Evolutionary conservation across 2,113 vertebrate genomes (phyloP).

Genomic region (Sarotherodon lohbergeri): DNA sequence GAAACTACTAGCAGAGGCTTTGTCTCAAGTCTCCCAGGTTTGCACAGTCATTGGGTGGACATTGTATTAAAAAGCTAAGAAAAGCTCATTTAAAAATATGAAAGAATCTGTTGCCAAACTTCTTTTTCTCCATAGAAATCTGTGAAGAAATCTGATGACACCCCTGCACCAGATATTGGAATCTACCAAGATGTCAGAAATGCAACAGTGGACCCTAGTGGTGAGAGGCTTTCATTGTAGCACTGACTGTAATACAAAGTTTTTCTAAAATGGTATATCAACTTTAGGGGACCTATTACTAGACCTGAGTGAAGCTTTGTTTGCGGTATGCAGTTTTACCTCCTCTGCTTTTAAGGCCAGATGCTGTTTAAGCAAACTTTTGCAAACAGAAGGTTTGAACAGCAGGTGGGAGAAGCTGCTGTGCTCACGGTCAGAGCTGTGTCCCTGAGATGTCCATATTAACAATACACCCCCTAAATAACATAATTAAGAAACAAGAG

Average conservation of each 20-base stretch:
- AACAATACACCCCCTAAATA: not conserved
- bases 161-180: constrained; percentile 72
- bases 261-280: not conserved
- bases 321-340: not conserved
- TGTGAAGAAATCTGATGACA: constrained; percentile 74
- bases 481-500: not conserved
- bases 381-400: not conserved
- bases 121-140: constrained; percentile 72
- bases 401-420: not conserved
- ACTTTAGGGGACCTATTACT: not conserved
- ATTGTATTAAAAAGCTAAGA: not conserved
- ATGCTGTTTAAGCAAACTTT: not conserved
- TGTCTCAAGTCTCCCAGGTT: constrained; percentile 88
- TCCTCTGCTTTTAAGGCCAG: not conserved
- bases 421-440: not conserved
- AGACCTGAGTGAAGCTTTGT: not conserved
- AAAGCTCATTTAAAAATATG: not conserved
- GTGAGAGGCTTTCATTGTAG: constrained; percentile 47
- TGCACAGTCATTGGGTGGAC: not conserved
- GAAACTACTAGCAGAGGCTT: constrained; percentile 92
- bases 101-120: not conserved
- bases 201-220: constrained; percentile 42
- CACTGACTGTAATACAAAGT: no score
- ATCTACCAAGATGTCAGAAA: constrained; percentile 80
- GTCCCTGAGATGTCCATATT: not conserved